phyloP scores from a whole-genome alignment of 2,797 vertebrate species.

The Acanthis flammea region DNA sequence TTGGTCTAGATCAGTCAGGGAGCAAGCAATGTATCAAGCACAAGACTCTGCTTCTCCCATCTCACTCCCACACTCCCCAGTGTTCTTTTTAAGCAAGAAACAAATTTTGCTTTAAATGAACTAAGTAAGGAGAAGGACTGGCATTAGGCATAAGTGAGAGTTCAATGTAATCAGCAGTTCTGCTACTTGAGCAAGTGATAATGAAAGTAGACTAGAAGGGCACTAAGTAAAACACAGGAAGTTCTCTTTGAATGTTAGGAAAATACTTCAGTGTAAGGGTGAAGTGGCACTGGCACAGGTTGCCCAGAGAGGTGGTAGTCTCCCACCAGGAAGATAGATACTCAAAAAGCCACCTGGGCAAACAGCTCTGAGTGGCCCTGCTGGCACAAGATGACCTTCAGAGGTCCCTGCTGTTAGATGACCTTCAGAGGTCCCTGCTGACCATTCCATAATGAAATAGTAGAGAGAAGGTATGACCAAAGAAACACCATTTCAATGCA shows the following conservation, averaged over 20 bases:
- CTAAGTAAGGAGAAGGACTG: fast-evolving
- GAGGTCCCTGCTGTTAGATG: neutral
- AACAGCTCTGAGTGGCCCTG: neutral
- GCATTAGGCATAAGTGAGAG: neutral
- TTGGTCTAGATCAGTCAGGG: neutral
- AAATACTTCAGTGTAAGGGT: neutral
- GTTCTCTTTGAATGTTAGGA: neutral
- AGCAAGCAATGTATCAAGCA: neutral
- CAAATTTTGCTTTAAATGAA: neutral
- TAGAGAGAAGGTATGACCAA: neutral
- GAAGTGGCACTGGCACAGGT: too few relatives aligned
- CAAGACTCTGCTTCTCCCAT: neutral
- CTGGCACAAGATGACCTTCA: neutral
- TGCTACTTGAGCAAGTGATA: neutral
- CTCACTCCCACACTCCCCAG: neutral
- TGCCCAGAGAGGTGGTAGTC: neutral
- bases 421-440: neutral
- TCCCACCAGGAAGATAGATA: neutral
- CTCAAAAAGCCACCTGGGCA: neutral
- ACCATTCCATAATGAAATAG: neutral
- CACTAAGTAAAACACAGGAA: neutral
- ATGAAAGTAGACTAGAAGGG: neutral
- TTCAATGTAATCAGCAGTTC: neutral
- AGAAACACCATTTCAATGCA: neutral
- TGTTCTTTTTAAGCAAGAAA: neutral